A percentile compares a stretch with the other conserved stretches of the same genome.
Conservation (phyloP, 2,888 invertebrate genomes). For the Tetragonula carbonaria region DNA sequence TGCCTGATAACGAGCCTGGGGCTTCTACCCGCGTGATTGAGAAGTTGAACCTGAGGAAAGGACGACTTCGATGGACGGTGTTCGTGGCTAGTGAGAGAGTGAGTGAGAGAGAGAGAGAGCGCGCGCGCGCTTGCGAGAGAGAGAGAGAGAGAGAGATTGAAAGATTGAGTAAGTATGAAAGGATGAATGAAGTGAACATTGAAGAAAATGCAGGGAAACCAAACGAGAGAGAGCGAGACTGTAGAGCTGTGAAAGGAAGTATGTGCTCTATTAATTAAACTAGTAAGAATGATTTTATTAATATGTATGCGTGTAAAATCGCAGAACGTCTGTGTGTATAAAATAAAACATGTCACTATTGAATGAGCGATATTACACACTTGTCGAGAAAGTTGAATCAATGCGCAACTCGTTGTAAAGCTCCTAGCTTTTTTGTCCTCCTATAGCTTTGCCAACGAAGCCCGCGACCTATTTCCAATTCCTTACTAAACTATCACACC, state of each 20-base stretch:
- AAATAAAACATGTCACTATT: constrained; percentile 37
- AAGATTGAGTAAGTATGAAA: constrained; percentile 11
- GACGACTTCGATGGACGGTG: constrained; percentile 69
- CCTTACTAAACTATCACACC: constrained; percentile 35
- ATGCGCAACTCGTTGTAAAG: constrained; percentile 52
- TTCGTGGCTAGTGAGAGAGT: constrained; percentile 59
- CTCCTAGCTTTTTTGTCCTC: constrained; percentile 23
- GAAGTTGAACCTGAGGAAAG: constrained; percentile 61
- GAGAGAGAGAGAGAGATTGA: constrained; percentile 55
- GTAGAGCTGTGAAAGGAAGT: constrained; percentile 30
- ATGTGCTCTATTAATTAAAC: constrained; percentile 40
- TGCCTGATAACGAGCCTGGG: constrained; percentile 70
- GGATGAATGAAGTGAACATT: background rate
- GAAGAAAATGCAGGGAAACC: constrained; percentile 15
- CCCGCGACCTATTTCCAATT: constrained; percentile 46
- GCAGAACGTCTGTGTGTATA: constrained; percentile 50
- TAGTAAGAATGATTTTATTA: constrained; percentile 45
- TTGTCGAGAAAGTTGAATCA: constrained; percentile 35
- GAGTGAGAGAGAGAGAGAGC: constrained; percentile 33
- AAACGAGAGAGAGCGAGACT: constrained; percentile 50
- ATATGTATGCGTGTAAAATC: constrained; percentile 44
- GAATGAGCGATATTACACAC: constrained; percentile 32
- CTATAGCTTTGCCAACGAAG: constrained; percentile 53
- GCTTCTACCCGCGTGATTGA: constrained; percentile 71
- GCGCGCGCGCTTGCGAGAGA: constrained; percentile 37